Evolutionary conservation across 2,113 vertebrate genomes (phyloP), one percentile per base, ranked within the genome.

Genomic region (human (Homo sapiens)): DNA sequence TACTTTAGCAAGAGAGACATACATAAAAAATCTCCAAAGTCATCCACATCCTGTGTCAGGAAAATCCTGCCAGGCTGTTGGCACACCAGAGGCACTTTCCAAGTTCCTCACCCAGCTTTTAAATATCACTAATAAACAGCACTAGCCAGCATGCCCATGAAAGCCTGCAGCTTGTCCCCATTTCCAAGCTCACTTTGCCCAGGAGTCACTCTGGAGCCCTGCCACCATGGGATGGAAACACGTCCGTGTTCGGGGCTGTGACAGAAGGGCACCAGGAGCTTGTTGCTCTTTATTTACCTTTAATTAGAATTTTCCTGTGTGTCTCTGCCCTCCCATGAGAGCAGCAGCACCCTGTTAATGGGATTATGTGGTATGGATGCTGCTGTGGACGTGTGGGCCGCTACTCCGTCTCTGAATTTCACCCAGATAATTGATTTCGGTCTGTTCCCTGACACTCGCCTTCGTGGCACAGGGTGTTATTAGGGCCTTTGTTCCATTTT

Each of bases 401-500:
- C 94, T 96, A 94, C 96, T 89, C 97, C 97, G 95, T 97, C 97
- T 98, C 96, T 94, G 96, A 98, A 96, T 98, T 98, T 97, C 98
- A 98, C 97, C 98, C 96, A 55, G 98, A 98, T 98, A 99, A 99
- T 99, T 99, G 98, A 99, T 99, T 99, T 98, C 81, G 97, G 98
- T 98, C 98, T 98, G 96, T 98, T 98, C 98, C 97, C 93, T 98
- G 97, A 98, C 98, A 97, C 98, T 99, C 95, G 98, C 96, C 97
- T 99, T 98, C 66, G 75, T 55, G 0, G 98, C 90, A 23, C 73
- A 38, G 98, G 98, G 97, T 98, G 98, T 99, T 98, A 98, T 98
- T 98, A 98, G 97, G 97, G 97, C 98, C 98, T 99, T 99, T 99
- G 98, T 98, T 98, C 98, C 97, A 97, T 20, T 96, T 98, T 98